Conservation (phyloP, 2,888 invertebrate genomes). For the Apeira syringaria region DNA sequence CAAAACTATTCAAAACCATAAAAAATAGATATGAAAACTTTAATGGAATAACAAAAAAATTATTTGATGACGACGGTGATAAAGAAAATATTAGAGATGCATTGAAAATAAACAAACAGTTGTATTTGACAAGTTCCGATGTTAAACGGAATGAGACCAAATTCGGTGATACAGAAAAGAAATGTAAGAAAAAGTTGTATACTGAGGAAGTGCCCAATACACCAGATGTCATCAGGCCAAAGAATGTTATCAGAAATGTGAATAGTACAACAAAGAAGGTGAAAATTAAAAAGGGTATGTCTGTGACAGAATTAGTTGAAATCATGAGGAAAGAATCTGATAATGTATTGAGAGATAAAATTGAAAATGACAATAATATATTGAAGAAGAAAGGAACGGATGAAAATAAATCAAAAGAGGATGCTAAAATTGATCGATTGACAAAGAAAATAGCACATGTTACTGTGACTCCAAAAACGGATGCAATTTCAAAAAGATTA, state of each 20-base stretch:
- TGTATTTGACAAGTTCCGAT: slow-evolving; percentile 44
- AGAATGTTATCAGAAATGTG: slow-evolving; percentile 43
- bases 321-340: slow-evolving; percentile 44
- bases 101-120: slow-evolving; percentile 51
- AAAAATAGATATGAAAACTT: slow-evolving; percentile 50
- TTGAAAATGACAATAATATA: slow-evolving; percentile 35
- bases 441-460: slow-evolving; percentile 50
- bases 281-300: slow-evolving; percentile 52
- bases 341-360: slow-evolving; percentile 43
- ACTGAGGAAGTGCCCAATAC: slow-evolving; percentile 59
- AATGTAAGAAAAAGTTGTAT: slow-evolving; percentile 65
- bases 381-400: neutral
- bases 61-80: slow-evolving; percentile 65
- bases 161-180: slow-evolving; percentile 48
- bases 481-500: slow-evolving; percentile 45
- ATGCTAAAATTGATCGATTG: slow-evolving; percentile 36
- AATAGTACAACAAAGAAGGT: slow-evolving; percentile 60
- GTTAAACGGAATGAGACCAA: slow-evolving; percentile 48
- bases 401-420: neutral
- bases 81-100: slow-evolving; percentile 62
- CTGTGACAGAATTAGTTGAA: slow-evolving; percentile 66
- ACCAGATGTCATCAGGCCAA: slow-evolving; percentile 54
- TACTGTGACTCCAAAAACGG: slow-evolving; percentile 40
- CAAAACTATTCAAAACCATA: slow-evolving; percentile 63
- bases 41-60: slow-evolving; percentile 57